phyloP scores from a whole-genome alignment of 2,888 invertebrate genomes.

The Acrocyrtus sp. region DNA sequence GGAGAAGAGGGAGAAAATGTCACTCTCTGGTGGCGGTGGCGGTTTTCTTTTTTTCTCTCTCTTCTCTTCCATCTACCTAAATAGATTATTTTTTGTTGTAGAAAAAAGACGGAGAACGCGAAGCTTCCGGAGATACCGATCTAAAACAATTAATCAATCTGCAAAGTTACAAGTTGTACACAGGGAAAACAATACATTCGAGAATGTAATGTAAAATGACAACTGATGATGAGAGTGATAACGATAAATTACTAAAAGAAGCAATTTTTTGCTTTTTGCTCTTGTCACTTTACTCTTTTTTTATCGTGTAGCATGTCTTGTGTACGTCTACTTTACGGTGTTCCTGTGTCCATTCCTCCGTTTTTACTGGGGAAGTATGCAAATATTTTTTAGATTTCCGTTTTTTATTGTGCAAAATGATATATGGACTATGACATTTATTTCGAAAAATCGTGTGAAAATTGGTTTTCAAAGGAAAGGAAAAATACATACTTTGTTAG shows the following conservation, averaged over 20 bases:
- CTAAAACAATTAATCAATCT: conserved; percentile 35
- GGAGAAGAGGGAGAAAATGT: neutral
- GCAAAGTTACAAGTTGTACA: neutral
- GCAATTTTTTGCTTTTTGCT: no score
- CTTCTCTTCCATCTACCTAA: neutral
- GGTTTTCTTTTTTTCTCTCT: neutral
- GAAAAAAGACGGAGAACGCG: neutral
- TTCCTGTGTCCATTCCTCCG: no score
- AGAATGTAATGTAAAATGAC: neutral
- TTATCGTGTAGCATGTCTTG: neutral
- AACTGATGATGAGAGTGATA: neutral
- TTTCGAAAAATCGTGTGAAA: neutral
- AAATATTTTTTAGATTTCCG: neutral
- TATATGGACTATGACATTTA: neutral
- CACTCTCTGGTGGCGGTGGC: no score
- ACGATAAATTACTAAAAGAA: no score
- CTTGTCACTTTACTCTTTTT: no score
- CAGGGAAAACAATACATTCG: neutral
- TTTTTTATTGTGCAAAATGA: neutral
- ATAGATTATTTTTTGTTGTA: neutral
- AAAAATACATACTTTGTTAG: neutral
- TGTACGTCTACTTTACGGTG: no score
- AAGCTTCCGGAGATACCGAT: conserved; percentile 14
- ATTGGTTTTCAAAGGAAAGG: neutral
- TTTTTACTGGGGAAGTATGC: no score